phyloP scores from a whole-genome alignment of 1,140 invertebrate genomes.

The Paralvinella palmiformis region DNA sequence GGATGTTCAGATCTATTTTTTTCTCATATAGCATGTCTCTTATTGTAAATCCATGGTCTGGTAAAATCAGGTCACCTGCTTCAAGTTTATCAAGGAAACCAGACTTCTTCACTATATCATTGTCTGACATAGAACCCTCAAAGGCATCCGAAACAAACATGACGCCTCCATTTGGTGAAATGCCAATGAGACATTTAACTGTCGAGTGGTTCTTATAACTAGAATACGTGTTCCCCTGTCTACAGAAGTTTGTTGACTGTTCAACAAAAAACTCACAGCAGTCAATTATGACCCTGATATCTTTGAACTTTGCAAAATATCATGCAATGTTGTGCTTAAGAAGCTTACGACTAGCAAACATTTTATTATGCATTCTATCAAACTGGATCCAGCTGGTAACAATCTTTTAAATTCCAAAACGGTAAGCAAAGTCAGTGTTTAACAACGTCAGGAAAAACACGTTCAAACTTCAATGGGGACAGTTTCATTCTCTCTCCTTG shows the following conservation, averaged over 20 bases:
- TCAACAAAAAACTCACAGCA: constrained; percentile 24
- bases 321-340: constrained; percentile 11
- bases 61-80: constrained; percentile 22
- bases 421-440: constrained; percentile 9
- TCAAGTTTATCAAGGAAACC: constrained; percentile 21
- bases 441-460: constrained; percentile 17
- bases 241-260: constrained; percentile 18
- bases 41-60: constrained; percentile 22
- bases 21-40: constrained; percentile 14
- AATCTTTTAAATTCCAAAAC: constrained; percentile 19
- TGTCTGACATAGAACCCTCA: constrained; percentile 20
- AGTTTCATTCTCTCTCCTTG: constrained; percentile 15
- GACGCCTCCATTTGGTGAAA: constrained; percentile 21
- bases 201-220: constrained; percentile 23
- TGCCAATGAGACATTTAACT: constrained; percentile 20
- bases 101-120: constrained; percentile 20
- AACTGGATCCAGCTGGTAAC: constrained; percentile 24
- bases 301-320: constrained; percentile 17
- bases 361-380: neutral
- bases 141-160: constrained; percentile 20
- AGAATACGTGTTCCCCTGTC: constrained; percentile 21
- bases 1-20: constrained; percentile 19
- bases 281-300: constrained; percentile 24
- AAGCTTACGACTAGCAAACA: neutral
- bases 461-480: constrained; percentile 6